Conservation (phyloP, 2,113 vertebrate species). For the Dendrocopos noguchii region DNA sequence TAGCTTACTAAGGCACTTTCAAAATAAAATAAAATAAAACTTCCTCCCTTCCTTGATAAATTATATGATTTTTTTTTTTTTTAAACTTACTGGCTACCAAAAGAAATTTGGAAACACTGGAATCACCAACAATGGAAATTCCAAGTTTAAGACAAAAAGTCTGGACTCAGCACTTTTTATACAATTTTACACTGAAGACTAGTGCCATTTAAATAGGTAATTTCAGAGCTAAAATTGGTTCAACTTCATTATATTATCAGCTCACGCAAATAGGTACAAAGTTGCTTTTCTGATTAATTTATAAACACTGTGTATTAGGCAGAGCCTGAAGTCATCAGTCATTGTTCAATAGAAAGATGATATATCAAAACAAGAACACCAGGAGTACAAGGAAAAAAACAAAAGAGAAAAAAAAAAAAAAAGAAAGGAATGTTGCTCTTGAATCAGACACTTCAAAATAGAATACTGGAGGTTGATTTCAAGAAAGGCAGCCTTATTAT, state of each 20-base stretch:
- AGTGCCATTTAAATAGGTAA: not conserved
- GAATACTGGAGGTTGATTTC: not conserved
- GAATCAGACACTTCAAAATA: conserved; percentile 13
- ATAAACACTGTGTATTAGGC: conserved; percentile 24
- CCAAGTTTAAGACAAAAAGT: not conserved
- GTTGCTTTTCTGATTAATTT: conserved; percentile 31
- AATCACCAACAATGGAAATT: not conserved
- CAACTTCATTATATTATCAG: not conserved
- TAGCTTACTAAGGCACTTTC: not conserved
- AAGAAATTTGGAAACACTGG: not conserved
- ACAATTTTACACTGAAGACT: not conserved
- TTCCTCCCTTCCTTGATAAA: not conserved
- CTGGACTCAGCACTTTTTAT: not conserved
- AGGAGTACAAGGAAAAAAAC: not conserved
- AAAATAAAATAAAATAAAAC: not conserved
- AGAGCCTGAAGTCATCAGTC: conserved; percentile 34
- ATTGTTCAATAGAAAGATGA: conserved; percentile 29
- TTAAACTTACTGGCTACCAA: not conserved
- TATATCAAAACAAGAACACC: conserved; percentile 26
- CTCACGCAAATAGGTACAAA: not conserved
- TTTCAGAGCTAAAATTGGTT: conserved; percentile 17
- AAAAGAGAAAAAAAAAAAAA: not conserved
- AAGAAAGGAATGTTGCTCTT: not conserved
- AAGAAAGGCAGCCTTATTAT: not conserved
- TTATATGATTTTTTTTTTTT: not conserved